Percentiles rank a stretch among this genome's conserved stretches.
Evolutionary conservation across 2,113 vertebrate species (phyloP).

Genomic region (Vulpes vulpes): DNA sequence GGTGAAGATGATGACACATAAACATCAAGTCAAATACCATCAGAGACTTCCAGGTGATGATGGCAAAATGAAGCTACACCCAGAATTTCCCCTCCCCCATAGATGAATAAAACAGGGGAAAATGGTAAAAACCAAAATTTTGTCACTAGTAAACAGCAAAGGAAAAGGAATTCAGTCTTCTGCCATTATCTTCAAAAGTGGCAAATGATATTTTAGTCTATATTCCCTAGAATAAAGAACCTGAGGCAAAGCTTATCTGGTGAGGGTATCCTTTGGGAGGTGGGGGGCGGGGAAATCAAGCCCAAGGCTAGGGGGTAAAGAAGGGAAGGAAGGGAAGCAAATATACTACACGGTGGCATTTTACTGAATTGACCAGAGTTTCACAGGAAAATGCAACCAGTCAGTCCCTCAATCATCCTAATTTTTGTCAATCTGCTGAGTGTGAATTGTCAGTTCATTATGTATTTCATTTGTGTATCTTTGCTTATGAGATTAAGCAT

Average conservation of each 20-base stretch:
- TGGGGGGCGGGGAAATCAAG: background rate
- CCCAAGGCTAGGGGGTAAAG: background rate
- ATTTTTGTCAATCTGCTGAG: background rate
- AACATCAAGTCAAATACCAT: background rate
- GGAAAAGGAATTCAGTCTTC: background rate
- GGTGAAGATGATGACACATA: background rate
- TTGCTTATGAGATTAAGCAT: background rate
- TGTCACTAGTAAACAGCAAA: background rate
- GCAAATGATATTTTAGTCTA: background rate
- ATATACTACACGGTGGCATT: background rate
- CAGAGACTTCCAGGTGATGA: background rate
- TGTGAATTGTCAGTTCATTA: background rate
- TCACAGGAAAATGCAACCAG: background rate
- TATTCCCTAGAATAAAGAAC: background rate
- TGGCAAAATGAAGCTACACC: background rate
- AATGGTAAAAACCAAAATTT: background rate
- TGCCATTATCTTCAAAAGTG: background rate
- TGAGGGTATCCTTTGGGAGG: background rate
- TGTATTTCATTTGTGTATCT: background rate
- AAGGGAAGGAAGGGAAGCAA: background rate
- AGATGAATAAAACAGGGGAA: background rate
- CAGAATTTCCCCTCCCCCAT: background rate
- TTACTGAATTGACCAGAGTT: background rate
- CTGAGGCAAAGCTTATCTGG: background rate
- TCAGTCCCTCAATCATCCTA: background rate